Evolutionary conservation across 2,888 invertebrate species (phyloP).

Genomic region (Mactromeris polynyma): DNA sequence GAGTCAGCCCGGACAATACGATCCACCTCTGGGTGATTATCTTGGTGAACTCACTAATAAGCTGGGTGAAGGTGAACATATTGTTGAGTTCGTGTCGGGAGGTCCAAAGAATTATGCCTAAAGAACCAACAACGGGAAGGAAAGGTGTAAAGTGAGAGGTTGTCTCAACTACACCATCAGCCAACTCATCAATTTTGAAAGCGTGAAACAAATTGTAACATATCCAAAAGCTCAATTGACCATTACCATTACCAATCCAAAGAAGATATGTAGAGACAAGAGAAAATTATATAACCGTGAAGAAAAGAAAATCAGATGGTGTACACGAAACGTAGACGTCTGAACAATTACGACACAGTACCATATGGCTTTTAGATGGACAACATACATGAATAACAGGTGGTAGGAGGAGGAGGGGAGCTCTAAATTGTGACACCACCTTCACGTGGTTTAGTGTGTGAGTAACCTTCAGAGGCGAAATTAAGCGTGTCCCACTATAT

Average conservation of each 20-base stretch:
- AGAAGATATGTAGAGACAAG: conserved; percentile 47
- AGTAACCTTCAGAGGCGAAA: too few species aligned
- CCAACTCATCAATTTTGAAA: conserved; percentile 53
- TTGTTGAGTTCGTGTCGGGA: conserved; percentile 44
- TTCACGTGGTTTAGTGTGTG: too few species aligned
- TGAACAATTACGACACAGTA: conserved; percentile 57
- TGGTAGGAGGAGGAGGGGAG: too few species aligned
- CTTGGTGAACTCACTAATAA: conserved; percentile 34
- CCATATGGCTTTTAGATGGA: conserved; percentile 65
- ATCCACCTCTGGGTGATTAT: conserved; percentile 40
- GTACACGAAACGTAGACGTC: conserved; percentile 61
- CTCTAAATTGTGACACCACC: too few species aligned
- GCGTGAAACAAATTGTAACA: conserved; percentile 36
- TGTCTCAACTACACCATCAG: conserved; percentile 43
- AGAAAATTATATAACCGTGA: conserved; percentile 37
- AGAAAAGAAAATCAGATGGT: conserved; percentile 84
- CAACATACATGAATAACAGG: too few species aligned
- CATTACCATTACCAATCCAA: conserved; percentile 36
- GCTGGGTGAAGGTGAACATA: conserved; percentile 21
- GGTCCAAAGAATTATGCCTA: conserved; percentile 48
- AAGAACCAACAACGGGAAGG: conserved; percentile 35
- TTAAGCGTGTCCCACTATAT: too few species aligned
- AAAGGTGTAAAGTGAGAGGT: conserved; percentile 53
- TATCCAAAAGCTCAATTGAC: background rate
- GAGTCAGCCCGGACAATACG: too few species aligned